Conservation (phyloP, 1,140 invertebrate genomes). For the Drosophila kanapiae region DNA sequence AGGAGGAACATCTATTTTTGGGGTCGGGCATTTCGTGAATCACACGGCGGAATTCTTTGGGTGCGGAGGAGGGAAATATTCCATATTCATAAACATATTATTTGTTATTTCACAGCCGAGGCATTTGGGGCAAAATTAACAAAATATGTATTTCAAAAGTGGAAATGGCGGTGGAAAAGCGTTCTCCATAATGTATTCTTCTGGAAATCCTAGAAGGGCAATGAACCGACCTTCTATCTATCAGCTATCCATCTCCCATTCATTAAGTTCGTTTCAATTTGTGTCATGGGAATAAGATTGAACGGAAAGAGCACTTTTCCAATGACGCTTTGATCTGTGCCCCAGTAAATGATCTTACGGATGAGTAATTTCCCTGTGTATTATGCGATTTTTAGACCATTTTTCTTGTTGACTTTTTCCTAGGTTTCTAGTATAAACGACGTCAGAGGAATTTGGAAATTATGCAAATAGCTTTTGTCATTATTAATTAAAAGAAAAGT, state of each 20-base stretch:
- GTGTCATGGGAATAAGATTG: slow-evolving; percentile 19
- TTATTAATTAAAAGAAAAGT: not conserved
- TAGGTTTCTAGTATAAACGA: slow-evolving; percentile 14
- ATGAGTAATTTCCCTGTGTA: slow-evolving; percentile 29
- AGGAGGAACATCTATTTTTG: slow-evolving; percentile 57
- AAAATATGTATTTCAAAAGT: slow-evolving; percentile 14
- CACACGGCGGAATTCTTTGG: slow-evolving; percentile 59
- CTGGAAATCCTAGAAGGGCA: slow-evolving; percentile 15
- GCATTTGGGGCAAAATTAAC: slow-evolving; percentile 9
- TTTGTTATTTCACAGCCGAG: slow-evolving; percentile 9
- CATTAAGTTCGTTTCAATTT: slow-evolving; percentile 23
- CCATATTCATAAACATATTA: slow-evolving; percentile 27
- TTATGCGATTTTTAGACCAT: slow-evolving; percentile 25
- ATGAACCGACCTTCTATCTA: slow-evolving; percentile 34
- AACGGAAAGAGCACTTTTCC: slow-evolving; percentile 3
- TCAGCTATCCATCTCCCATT: not conserved
- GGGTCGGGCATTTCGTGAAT: slow-evolving; percentile 49
- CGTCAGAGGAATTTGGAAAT: slow-evolving; percentile 16
- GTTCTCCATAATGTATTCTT: slow-evolving; percentile 11
- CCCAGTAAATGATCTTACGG: slow-evolving; percentile 31
- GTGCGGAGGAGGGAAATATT: slow-evolving; percentile 35
- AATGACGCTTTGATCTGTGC: slow-evolving; percentile 36
- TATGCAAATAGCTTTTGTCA: slow-evolving; percentile 1
- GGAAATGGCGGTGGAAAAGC: not conserved
- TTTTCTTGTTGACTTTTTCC: slow-evolving; percentile 22